Evolutionary conservation across 2,113 vertebrate genomes (phyloP).

Genomic region (Sorex araneus): DNA sequence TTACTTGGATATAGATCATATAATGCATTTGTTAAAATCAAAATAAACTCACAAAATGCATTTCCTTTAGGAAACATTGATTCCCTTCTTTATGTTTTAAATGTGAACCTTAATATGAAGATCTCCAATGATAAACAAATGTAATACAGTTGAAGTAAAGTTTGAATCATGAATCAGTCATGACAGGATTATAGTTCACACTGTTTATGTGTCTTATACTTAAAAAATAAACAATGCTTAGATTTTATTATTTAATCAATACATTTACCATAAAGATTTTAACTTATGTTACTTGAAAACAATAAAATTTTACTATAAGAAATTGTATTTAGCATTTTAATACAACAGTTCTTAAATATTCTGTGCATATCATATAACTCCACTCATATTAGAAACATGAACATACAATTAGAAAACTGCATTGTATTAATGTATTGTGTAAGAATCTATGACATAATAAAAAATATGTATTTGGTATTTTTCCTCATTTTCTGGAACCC

Average conservation of each 20-base stretch:
- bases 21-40: neutral
- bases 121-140: neutral
- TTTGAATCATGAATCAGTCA: conserved; percentile 31
- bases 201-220: conserved; percentile 2
- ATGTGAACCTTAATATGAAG: conserved; percentile 33
- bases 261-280: conserved; percentile 47
- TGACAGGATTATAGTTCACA: neutral
- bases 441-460: neutral
- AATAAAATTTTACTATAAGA: conserved; percentile 43
- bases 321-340: conserved; percentile 39
- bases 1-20: neutral
- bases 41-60: neutral
- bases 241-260: conserved; percentile 60
- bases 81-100: neutral
- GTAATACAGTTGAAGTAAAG: neutral
- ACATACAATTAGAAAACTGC: neutral
- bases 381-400: neutral
- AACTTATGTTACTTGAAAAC: conserved; percentile 39
- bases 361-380: neutral
- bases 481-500: neutral
- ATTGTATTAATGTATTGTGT: neutral
- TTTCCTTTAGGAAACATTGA: neutral
- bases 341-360: conserved; percentile 11
- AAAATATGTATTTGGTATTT: neutral
- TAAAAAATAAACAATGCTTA: conserved; percentile 52